Evolutionary conservation across 2,113 vertebrate species (phyloP).

Genomic region (Oryctolagus cuniculus): DNA sequence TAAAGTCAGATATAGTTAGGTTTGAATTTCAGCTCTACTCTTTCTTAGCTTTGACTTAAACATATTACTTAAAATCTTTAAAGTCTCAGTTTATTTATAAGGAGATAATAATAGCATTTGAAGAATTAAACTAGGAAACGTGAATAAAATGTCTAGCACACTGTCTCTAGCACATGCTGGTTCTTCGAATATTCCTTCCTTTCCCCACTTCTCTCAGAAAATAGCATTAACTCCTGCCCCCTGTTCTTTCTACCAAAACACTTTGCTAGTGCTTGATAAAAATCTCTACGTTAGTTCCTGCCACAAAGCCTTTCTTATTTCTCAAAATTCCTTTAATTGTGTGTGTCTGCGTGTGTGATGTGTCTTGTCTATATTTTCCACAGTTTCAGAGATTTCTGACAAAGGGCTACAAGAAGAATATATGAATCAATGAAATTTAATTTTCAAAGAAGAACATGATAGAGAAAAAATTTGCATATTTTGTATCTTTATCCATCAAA

Average conservation of each 20-base stretch:
- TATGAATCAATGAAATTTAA: neutral
- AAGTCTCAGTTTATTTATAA: neutral
- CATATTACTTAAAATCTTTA: neutral
- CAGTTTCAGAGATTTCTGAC: neutral
- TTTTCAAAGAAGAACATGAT: constrained; percentile 34
- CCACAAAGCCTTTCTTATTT: neutral
- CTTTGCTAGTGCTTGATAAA: neutral
- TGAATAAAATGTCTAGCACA: neutral
- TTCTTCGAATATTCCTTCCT: neutral
- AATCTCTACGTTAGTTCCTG: neutral
- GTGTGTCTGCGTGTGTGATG: neutral
- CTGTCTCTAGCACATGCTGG: neutral
- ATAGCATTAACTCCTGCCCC: neutral
- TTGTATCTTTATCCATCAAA: constrained; percentile 50
- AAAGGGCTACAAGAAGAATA: neutral
- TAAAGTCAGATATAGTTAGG: neutral
- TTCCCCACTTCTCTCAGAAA: neutral
- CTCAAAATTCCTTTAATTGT: neutral
- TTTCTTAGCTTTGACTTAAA: neutral
- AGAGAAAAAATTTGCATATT: neutral
- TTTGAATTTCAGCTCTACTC: neutral
- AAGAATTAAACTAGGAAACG: constrained; percentile 17
- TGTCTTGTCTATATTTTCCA: neutral
- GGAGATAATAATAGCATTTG: neutral
- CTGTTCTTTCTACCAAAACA: neutral